A percentile compares a stretch with the other conserved stretches of the same genome.
phyloP scores from a whole-genome alignment of 2,113 vertebrate genomes.

The Sinocyclocheilus maitianheensis region DNA sequence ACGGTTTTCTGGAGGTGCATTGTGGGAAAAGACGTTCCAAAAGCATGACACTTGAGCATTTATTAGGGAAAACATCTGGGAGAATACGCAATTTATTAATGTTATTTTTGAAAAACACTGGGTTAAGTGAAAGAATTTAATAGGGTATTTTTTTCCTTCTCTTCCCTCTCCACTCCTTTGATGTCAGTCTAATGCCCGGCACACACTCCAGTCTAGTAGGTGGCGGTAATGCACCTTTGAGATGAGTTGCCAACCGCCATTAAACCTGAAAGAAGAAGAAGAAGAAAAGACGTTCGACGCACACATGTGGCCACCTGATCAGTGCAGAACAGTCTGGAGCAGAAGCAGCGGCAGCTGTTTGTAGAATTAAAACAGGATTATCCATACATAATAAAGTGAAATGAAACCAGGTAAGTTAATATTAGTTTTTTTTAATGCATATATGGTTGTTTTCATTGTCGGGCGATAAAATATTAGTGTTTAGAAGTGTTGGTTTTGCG shows the following conservation, averaged over 20 bases:
- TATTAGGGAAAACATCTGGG: too few species aligned
- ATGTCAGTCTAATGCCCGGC: too few species aligned
- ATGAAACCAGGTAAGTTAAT: constrained; percentile 40
- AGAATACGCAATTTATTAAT: too few species aligned
- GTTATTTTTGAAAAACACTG: too few species aligned
- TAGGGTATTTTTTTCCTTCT: too few species aligned
- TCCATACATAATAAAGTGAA: neutral
- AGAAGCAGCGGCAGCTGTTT: neutral
- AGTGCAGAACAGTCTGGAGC: neutral
- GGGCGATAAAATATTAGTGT: neutral
- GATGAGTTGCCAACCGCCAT: too few species aligned
- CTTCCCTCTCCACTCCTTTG: too few species aligned
- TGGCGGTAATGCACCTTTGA: too few species aligned
- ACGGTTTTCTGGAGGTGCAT: constrained; percentile 11
- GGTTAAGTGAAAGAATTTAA: too few species aligned
- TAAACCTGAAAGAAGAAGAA: too few species aligned
- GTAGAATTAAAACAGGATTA: neutral
- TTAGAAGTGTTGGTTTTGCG: neutral
- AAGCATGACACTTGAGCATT: too few species aligned
- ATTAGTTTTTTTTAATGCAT: neutral
- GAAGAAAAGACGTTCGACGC: neutral
- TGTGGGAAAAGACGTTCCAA: constrained; percentile 16
- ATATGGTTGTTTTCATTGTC: neutral
- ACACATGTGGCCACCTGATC: constrained; percentile 34
- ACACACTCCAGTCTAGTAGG: too few species aligned